phyloP scores from a whole-genome alignment of 2,797 vertebrate genomes.

The Gambusia yucatana region DNA sequence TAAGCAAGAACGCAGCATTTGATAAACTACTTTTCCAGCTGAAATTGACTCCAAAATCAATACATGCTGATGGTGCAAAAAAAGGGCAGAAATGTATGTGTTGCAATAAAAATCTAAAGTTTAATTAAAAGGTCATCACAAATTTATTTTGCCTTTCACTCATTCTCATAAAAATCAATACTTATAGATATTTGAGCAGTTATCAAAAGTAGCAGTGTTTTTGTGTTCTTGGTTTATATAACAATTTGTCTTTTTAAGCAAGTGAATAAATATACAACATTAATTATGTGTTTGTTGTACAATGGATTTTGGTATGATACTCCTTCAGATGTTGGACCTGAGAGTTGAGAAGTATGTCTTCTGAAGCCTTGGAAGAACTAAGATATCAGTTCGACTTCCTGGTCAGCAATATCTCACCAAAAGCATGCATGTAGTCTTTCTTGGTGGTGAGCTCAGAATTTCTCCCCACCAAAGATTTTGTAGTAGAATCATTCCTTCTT shows the following conservation, averaged over 20 bases:
- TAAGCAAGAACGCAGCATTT: background rate
- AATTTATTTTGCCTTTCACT: background rate
- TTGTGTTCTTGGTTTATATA: background rate
- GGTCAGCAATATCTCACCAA: background rate
- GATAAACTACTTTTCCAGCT: constrained; percentile 10
- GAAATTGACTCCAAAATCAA: background rate
- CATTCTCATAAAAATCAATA: background rate
- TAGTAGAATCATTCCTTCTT: background rate
- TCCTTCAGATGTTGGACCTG: background rate
- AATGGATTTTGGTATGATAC: background rate
- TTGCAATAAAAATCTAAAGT: constrained; percentile 1
- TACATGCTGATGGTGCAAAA: constrained; percentile 12
- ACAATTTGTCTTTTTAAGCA: background rate
- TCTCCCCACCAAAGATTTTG: background rate
- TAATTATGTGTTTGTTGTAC: background rate
- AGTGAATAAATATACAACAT: background rate
- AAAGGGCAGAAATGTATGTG: background rate
- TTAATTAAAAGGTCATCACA: background rate
- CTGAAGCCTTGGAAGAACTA: background rate
- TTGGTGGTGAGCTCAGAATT: background rate
- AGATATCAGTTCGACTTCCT: background rate
- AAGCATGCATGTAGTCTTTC: background rate
- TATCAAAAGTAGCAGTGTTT: background rate
- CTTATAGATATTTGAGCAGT: background rate
- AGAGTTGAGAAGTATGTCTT: background rate